Base-by-base conservation (phyloP, 2,888 invertebrate species). In the Scaptomyza polygonia region DNA sequence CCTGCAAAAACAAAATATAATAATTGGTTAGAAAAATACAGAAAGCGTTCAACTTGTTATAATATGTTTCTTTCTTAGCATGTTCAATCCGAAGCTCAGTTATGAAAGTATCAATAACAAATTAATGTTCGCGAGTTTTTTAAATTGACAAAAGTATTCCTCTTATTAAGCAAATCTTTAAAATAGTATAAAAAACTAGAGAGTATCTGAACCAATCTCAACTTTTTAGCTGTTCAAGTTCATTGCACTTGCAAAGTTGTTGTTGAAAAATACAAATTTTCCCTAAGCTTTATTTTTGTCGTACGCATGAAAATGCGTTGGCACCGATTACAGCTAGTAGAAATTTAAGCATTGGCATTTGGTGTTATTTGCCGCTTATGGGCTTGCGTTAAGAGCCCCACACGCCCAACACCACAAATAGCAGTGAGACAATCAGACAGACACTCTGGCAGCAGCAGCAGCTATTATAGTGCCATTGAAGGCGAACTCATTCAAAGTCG, bases 1-100 rank as follows among this genome's bases (percentile, higher is more conserved):
- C 94, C 94, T 96, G 92, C 27, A 80, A 79, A 11, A 21, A 16
- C 12, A 11, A 40, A 12, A 16, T 14, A 18, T 11, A 0, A 45
- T 9, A 14, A 36, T 5, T 18, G 7, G 30, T 54, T 4, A 48
- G 11, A 9, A 11, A 3, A 9, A 18, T n/a, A n/a, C n/a, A n/a
- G n/a, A n/a, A n/a, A n/a, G n/a, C n/a, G n/a, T n/a, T n/a, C n/a
- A n/a, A n/a, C n/a, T n/a, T n/a, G n/a, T n/a, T n/a, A n/a, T n/a
- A n/a, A n/a, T n/a, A n/a, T n/a, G n/a, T n/a, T n/a, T n/a, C n/a
- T n/a, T n/a, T n/a, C n/a, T n/a, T n/a, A n/a, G n/a, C n/a, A n/a
- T n/a, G n/a, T n/a, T n/a, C n/a, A n/a, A n/a, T n/a, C n/a, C 25
- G 25, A 25, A 25, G 25, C 5, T 25, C 25, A 5, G 5, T 25